phyloP scores from a whole-genome alignment of 2,113 vertebrate species.

The Oreotragus oreotragus region DNA sequence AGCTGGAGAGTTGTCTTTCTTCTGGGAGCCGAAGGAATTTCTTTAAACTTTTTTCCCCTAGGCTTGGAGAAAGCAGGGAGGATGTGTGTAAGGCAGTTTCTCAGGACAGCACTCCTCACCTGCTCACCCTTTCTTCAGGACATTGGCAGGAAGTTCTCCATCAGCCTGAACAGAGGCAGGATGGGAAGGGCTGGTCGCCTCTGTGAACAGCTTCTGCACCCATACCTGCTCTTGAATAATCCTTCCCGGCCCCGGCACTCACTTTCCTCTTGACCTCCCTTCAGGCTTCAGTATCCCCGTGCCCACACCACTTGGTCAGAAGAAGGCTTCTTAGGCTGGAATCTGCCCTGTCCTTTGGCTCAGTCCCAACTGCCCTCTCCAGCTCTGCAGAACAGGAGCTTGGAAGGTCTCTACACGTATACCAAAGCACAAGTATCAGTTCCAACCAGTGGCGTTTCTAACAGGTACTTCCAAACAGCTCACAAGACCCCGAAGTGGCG shows the following conservation, averaged over 20 bases:
- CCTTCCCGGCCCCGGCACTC: not conserved
- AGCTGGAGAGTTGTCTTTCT: not conserved
- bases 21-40: not conserved
- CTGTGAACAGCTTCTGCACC: not conserved
- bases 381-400: not conserved
- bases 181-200: not conserved
- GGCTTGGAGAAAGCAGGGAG: not conserved
- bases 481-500: not conserved
- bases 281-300: not conserved
- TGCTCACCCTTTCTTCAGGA: not conserved
- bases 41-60: not conserved
- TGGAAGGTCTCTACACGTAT: not conserved
- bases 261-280: not conserved
- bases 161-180: not conserved
- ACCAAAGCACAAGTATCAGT: not conserved
- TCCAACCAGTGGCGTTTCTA: not conserved
- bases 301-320: not conserved
- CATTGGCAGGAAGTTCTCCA: not conserved
- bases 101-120: not conserved
- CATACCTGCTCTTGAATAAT: not conserved
- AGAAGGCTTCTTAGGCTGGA: not conserved
- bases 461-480: not conserved
- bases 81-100: not conserved
- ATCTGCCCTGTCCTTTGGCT: not conserved
- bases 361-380: not conserved